Base-by-base conservation (phyloP, 35 echinoderm and acorn worm species). In the Heliocidaris erythrogramma region DNA sequence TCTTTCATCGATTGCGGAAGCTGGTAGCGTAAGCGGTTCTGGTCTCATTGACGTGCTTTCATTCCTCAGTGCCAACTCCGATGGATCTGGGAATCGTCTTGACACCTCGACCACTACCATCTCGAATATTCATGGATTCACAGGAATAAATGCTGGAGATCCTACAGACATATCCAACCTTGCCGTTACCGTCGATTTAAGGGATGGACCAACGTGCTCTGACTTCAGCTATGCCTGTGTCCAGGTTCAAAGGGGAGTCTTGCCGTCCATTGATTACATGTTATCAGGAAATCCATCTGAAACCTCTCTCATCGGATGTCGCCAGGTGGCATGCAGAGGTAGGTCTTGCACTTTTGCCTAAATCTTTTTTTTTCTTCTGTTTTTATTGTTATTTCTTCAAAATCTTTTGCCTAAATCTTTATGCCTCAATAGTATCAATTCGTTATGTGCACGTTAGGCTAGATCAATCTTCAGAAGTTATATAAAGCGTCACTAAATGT, bases 181-280 rank as follows among this genome's bases (percentile, higher is more conserved):
- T 92, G 47, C 48, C 8, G 17, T 92, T 13, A 59, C 50, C 50
- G 7, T 92, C 24, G 48, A 92, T 92, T 49, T 92, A 13, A 32
- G n/a, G 7, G 91, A 59, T n/a, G 91, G 91, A 59, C 91, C 91
- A 92, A 92, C 91, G 18, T 92, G 91, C 30, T 92, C 91, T 48
- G 31, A 52, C 8, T 92, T 92, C 30, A 92, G 30, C 30, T 59
- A 92, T 59, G 14, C 59, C 8, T 92, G 91, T 59, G 91, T 92
- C 24, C 16, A 92, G 32, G 32, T 92, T 92, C 50, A 49, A 30
- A 52, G 47, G 30, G 91, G 91, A 12, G 18, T 48, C 10, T 48
- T 11, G n/a, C 91, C 91, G 11, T 92, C 91, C 2, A 30, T 92
- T n/a, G 91, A 92, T 30, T 92, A 21, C 32, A 18, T 21, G 11